Base-by-base conservation (phyloP, 2,113 vertebrate genomes). In the Tor tambroides region DNA sequence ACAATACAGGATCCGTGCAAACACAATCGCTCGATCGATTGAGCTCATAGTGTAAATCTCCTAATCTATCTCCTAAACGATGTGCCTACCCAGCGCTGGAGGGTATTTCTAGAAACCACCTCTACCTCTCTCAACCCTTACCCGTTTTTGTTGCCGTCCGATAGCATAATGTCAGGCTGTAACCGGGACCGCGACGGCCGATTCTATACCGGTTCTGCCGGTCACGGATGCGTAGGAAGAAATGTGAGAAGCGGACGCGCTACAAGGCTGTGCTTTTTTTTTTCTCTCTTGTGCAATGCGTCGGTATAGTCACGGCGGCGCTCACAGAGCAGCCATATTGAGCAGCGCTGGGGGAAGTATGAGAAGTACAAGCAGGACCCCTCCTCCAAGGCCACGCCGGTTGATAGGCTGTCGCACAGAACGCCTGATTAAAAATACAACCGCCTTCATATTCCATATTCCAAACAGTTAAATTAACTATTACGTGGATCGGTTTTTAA, bases 111-210 rank as follows among this genome's bases (percentile, higher is more conserved):
- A 81, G 83, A 90, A 87, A 87, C 89, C 61, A 87, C 12, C 12
- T 87, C 88, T 56, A 71, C 84, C 71, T 71, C 85, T 91, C 93
- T 32, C 19, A 71, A 35, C 65, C 83, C 90, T 95, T 95, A 96
- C 95, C 95, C 94, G 94, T 94, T 95, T 94, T 95, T 95, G 95
- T 95, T 94, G 92, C 94, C 95, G 93, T 96, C 95, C 82, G 94
- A 96, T 90, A 96, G 93, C 95, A 95, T 96, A 49, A 88, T 89
- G 80, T 90, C 92, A 89, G 92, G 91, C 88, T 91, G 72, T 78
- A 87, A 90, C 83, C 84, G 80, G 85, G 75, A 83, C 54, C 32
- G 81, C 65, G 38, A 83, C 85, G 88, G 72, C 89, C 49, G 71
- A 32, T 54, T 75, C 80, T 74, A 75, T 32, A 61, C 61, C 23